Evolutionary conservation across 2,888 invertebrate species (phyloP).

Genomic region (Atethmia centrago): DNA sequence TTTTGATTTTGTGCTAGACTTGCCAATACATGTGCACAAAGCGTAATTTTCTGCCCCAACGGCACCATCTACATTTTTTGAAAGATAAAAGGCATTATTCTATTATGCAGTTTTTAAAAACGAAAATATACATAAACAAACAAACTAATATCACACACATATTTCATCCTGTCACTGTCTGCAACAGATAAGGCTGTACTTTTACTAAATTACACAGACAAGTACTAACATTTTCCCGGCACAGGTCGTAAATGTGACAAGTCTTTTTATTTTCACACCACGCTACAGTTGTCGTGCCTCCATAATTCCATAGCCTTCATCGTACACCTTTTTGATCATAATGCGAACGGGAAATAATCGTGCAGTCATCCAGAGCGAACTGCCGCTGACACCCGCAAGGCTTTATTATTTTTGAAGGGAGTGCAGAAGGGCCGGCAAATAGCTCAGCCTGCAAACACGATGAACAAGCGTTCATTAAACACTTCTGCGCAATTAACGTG

Average conservation of each 20-base stretch:
- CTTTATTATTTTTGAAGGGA: slow-evolving; percentile 66
- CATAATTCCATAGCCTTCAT: slow-evolving; percentile 6
- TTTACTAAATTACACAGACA: slow-evolving; percentile 58
- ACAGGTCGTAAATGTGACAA: slow-evolving; percentile 33
- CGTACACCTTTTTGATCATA: slow-evolving; percentile 61
- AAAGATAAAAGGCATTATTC: slow-evolving; percentile 16
- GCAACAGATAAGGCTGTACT: slow-evolving; percentile 52
- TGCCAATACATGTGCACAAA: slow-evolving; percentile 36
- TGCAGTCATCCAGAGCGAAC: slow-evolving; percentile 51
- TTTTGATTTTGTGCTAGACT: slow-evolving; percentile 54
- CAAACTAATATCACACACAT: slow-evolving; percentile 28
- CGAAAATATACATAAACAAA: slow-evolving; percentile 7
- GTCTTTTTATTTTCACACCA: slow-evolving; percentile 39
- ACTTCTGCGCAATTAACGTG: slow-evolving; percentile 83
- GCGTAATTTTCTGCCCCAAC: slow-evolving; percentile 11
- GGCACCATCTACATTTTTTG: slow-evolving; percentile 3
- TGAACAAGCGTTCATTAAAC: slow-evolving; percentile 84
- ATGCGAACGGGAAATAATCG: slow-evolving; percentile 59
- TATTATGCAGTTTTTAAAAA: slow-evolving; percentile 16
- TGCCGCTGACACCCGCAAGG: slow-evolving; percentile 49
- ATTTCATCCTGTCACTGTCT: slow-evolving; percentile 40
- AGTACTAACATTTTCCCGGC: slow-evolving; percentile 49
- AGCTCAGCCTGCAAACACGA: slow-evolving; percentile 75
- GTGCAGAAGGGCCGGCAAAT: slow-evolving; percentile 70
- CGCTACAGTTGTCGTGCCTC: slow-evolving; percentile 20